These are phyloP conservation scores for Strix uralensis DNA, from an alignment of 2,113 vertebrate species.

Conservation along the genomic window DNA sequence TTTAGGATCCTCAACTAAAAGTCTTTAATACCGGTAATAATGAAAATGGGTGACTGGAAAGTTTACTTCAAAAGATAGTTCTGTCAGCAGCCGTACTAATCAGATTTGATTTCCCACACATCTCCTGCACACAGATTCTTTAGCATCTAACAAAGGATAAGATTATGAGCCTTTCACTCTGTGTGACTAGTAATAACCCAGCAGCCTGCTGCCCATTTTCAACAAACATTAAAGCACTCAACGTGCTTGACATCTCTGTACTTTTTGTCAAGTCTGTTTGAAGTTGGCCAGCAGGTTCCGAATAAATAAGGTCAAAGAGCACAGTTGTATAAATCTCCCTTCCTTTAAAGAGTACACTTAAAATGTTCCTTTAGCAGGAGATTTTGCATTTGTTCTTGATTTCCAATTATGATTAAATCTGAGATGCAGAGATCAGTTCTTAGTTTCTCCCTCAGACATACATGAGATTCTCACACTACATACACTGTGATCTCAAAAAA, in stretches of 20 bases:
- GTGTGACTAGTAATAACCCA: neutral
- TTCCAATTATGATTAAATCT: neutral
- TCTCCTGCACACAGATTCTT: neutral
- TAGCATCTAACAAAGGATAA: neutral
- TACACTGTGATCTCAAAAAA: neutral
- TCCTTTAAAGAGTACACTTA: neutral
- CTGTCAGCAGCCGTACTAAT: neutral
- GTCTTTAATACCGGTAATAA: neutral
- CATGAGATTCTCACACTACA: neutral
- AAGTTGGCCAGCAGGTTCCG: neutral
- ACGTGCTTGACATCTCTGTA: neutral
- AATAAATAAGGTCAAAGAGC: neutral
- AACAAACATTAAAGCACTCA: neutral
- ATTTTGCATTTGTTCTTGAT: neutral
- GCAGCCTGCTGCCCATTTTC: neutral
- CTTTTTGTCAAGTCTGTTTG: neutral
- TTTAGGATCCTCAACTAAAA: neutral
- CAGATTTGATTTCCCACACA: neutral
- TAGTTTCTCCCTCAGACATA: neutral
- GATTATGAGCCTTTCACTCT: neutral
- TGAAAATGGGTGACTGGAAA: neutral
- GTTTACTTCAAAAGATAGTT: neutral
- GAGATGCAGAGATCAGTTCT: neutral
- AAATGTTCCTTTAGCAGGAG: neutral
- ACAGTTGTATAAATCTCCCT: neutral